phyloP scores from a whole-genome alignment of 2,113 vertebrate genomes.

The Lycaon pictus region DNA sequence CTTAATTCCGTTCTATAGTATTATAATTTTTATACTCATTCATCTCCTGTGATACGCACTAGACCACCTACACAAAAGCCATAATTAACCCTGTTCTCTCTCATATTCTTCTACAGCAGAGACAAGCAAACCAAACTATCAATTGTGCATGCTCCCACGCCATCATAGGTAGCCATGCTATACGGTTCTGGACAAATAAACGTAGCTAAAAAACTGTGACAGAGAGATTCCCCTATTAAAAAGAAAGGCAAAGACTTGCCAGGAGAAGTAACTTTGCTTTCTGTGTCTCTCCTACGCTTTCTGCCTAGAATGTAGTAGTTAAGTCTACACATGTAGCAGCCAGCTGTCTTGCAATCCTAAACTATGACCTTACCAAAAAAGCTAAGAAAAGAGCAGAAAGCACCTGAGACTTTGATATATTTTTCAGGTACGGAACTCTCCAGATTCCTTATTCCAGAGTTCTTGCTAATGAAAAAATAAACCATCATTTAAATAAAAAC shows the following conservation, averaged over 20 bases:
- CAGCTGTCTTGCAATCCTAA: neutral
- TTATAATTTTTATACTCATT: neutral
- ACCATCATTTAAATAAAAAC: neutral
- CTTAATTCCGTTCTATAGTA: neutral
- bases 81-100: neutral
- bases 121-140: neutral
- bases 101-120: neutral
- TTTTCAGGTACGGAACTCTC: neutral
- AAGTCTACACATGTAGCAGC: neutral
- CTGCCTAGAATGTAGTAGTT: neutral
- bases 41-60: neutral
- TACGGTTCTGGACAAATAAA: neutral
- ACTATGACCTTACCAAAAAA: neutral
- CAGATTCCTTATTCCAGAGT: neutral
- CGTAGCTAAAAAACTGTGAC: neutral
- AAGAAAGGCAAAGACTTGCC: neutral
- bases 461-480: conserved; percentile 41
- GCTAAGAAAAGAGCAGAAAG: neutral
- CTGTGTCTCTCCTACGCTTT: neutral
- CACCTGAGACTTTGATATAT: neutral
- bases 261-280: neutral
- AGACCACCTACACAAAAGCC: neutral
- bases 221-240: neutral
- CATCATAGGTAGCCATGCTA: neutral
- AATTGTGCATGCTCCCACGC: neutral